Conservation (phyloP, 37 sponge, comb jelly and placozoan species). For the Petrosia ficiformis region DNA sequence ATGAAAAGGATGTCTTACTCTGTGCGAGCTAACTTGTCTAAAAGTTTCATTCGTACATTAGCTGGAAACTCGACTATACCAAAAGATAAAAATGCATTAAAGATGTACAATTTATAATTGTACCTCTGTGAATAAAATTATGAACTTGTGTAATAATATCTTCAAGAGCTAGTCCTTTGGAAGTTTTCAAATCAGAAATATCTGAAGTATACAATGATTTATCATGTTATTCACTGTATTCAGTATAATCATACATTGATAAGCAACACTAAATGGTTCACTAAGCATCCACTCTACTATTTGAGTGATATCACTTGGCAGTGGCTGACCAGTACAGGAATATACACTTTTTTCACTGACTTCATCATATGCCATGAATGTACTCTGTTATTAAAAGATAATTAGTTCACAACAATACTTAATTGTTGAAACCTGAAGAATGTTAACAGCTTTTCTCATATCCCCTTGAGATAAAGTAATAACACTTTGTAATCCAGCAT, state of each 20-base stretch:
- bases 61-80: conserved; percentile 87
- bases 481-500: conserved; percentile 87
- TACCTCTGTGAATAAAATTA: conserved; percentile 78
- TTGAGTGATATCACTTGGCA: conserved; percentile 81
- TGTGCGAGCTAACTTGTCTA: conserved; percentile 85
- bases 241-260: conserved; percentile 66
- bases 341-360: conserved; percentile 84
- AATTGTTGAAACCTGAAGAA: conserved; percentile 71
- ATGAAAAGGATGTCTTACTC: conserved; percentile 57
- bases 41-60: conserved; percentile 64
- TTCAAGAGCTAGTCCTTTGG: conserved; percentile 90
- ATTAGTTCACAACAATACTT: background rate
- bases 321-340: conserved; percentile 93
- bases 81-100: background rate
- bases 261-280: conserved; percentile 77
- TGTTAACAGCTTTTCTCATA: conserved; percentile 95
- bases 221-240: too few relatives aligned
- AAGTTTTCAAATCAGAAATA: conserved; percentile 78
- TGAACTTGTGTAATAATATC: conserved; percentile 92
- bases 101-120: background rate
- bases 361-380: conserved; percentile 80
- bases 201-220: conserved; percentile 34
- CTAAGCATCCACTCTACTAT: conserved; percentile 95
- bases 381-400: conserved; percentile 50
- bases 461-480: conserved; percentile 82